A percentile compares a stretch with the other conserved stretches of the same genome.
phyloP scores from a whole-genome alignment of 2,797 vertebrate species.

The Brachyrhaphis roseni region DNA sequence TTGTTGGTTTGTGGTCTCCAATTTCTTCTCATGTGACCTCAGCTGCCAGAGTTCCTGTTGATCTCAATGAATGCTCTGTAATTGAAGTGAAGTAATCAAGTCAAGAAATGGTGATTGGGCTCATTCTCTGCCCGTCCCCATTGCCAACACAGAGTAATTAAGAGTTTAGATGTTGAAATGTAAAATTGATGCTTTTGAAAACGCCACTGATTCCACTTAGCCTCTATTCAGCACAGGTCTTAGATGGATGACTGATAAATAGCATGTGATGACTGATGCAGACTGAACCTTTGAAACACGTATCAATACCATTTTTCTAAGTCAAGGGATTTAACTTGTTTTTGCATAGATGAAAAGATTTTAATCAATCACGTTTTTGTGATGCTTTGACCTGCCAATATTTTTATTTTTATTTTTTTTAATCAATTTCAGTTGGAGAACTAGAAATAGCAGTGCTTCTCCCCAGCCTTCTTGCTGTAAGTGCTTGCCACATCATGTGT shows the following conservation, averaged over 20 bases:
- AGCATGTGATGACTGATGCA: slow-evolving; percentile 14
- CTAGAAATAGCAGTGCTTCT: background rate
- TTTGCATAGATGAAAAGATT: background rate
- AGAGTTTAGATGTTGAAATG: slow-evolving; percentile 30
- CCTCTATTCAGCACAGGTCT: background rate
- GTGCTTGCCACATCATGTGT: background rate
- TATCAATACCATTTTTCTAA: background rate
- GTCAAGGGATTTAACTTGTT: background rate
- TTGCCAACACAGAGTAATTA: slow-evolving; percentile 31
- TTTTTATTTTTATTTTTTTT: no score
- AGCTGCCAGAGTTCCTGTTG: slow-evolving; percentile 6
- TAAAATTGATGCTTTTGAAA: background rate
- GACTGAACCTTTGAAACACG: background rate
- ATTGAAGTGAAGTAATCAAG: slow-evolving; percentile 57
- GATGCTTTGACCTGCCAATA: background rate
- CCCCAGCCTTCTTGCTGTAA: background rate
- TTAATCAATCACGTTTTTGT: background rate
- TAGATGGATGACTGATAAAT: background rate
- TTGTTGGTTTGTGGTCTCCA: slow-evolving; percentile 9
- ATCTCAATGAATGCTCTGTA: slow-evolving; percentile 43
- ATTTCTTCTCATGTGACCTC: slow-evolving; percentile 19
- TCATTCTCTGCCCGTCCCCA: slow-evolving; percentile 21
- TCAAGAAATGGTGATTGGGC: slow-evolving; percentile 37
- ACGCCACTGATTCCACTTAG: background rate
- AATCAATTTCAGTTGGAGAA: background rate